These are phyloP conservation scores for Actinopyga echinites DNA, from an alignment of 53 echinoderm and acorn worm genomes.

Conservation along the genomic window DNA sequence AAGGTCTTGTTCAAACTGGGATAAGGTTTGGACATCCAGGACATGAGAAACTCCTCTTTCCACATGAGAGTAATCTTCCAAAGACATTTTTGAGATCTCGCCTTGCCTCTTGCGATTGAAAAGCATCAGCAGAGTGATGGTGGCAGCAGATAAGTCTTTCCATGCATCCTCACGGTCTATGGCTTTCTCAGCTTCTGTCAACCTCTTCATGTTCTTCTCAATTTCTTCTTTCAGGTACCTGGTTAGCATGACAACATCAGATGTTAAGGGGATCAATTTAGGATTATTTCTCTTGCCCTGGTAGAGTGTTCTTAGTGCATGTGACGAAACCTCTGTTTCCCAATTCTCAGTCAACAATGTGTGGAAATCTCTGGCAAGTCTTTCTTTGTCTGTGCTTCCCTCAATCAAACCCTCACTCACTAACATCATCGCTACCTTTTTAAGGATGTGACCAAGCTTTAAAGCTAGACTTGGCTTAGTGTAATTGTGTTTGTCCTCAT, in stretches of 20 bases:
- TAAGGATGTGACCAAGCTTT: constrained; percentile 56
- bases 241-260: constrained; percentile 51
- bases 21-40: not conserved
- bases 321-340: constrained; percentile 58
- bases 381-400: constrained; percentile 32
- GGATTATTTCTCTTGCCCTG: constrained; percentile 59
- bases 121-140: constrained; percentile 38
- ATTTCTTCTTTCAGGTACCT: constrained; percentile 35
- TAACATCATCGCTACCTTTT: constrained; percentile 56
- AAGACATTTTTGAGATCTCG: constrained; percentile 48
- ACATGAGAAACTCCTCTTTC: not conserved
- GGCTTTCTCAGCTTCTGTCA: not conserved
- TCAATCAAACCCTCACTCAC: constrained; percentile 53
- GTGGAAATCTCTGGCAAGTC: constrained; percentile 52
- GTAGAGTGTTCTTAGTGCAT: constrained; percentile 61
- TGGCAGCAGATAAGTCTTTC: constrained; percentile 2
- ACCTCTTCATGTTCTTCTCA: constrained; percentile 21
- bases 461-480: not conserved
- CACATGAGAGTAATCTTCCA: constrained; percentile 36
- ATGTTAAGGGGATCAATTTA: constrained; percentile 57
- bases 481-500: constrained; percentile 48
- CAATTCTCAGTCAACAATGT: constrained; percentile 53
- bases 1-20: too few species aligned
- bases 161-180: not conserved
- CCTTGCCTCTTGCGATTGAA: constrained; percentile 57